Conservation (phyloP, 2,888 invertebrate genomes). For the Euphydryas editha region DNA sequence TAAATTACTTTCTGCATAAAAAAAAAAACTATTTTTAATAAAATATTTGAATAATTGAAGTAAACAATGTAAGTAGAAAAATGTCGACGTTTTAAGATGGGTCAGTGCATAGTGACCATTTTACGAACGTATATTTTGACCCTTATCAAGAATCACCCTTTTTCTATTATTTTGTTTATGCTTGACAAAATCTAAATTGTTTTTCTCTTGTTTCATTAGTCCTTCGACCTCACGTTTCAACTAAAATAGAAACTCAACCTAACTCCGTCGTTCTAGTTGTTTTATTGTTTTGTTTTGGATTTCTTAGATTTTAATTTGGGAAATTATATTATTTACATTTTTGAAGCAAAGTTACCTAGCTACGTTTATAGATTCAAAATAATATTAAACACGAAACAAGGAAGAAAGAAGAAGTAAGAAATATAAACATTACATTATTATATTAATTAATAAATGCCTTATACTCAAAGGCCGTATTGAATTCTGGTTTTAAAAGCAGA, state of each 20-base stretch:
- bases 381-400: no score
- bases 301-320: not conserved
- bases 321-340: no score
- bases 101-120: not conserved
- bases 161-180: slow-evolving; percentile 34
- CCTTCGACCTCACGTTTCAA: not conserved
- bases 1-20: no score
- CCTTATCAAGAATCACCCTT: slow-evolving; percentile 32
- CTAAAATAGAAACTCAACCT: slow-evolving; percentile 10
- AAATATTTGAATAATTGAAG: no score
- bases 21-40: no score
- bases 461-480: no score
- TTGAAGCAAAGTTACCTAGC: not conserved
- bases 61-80: not conserved
- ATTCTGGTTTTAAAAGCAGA: no score
- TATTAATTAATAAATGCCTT: no score
- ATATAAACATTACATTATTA: no score
- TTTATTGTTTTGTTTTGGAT: not conserved
- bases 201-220: slow-evolving; percentile 25
- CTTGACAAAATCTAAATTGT: slow-evolving; percentile 29
- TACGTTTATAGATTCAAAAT: no score
- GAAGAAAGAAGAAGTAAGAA: no score
- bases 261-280: not conserved
- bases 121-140: slow-evolving; percentile 31
- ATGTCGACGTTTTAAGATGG: slow-evolving; percentile 13